Percentiles rank a stretch among this genome's conserved stretches.
phyloP scores from a whole-genome alignment of 2,113 vertebrate genomes.

The Lepus europaeus region DNA sequence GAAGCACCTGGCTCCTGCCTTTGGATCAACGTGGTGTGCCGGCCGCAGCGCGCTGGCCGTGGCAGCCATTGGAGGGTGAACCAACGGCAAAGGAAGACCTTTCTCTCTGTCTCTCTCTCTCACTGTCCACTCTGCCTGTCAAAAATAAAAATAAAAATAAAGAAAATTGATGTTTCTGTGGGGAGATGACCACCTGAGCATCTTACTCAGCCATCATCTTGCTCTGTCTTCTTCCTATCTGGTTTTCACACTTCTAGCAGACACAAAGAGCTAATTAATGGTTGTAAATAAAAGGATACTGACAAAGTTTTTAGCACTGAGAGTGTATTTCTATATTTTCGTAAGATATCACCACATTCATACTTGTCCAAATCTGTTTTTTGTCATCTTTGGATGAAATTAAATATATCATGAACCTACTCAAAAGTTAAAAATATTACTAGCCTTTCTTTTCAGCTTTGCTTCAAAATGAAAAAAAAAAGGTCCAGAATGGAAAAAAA shows the following conservation, averaged over 20 bases:
- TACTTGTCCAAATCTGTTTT: not conserved
- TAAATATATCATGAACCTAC: not conserved
- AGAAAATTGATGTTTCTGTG: no score
- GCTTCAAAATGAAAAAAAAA: not conserved
- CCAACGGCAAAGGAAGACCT: no score
- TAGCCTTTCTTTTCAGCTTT: conserved; percentile 19
- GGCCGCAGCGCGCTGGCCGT: no score
- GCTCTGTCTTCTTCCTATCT: no score
- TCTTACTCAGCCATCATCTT: no score
- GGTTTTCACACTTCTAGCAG: conserved; percentile 39
- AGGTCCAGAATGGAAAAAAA: not conserved
- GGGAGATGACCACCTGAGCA: no score
- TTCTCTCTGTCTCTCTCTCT: no score
- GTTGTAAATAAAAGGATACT: conserved; percentile 17
- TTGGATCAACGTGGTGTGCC: no score
- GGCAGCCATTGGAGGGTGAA: no score
- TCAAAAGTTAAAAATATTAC: not conserved
- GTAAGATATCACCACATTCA: not conserved
- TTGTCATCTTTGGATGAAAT: not conserved
- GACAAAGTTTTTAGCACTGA: not conserved
- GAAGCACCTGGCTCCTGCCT: no score
- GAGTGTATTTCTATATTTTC: not conserved
- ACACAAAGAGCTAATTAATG: not conserved
- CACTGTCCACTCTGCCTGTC: no score
- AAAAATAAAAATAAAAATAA: no score